phyloP scores from a whole-genome alignment of 2,797 vertebrate species.

The Trachurus trachurus region DNA sequence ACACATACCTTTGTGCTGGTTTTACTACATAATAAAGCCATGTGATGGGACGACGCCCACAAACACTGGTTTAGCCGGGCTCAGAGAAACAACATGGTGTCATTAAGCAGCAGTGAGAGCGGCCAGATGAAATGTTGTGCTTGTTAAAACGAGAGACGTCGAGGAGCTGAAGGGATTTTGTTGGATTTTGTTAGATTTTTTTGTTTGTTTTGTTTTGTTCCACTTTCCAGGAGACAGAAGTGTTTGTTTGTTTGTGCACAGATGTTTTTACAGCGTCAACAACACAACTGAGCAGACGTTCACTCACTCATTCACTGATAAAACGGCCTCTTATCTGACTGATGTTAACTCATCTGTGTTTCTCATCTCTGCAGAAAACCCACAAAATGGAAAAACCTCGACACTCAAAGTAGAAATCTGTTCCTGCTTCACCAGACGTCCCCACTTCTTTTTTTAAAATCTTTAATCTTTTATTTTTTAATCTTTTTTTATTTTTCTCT shows the following conservation, averaged over 20 bases:
- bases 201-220: constrained; percentile 21
- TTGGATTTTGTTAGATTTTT: no score
- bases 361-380: constrained; percentile 67
- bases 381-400: constrained; percentile 66
- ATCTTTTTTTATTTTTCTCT: not conserved
- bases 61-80: constrained; percentile 33
- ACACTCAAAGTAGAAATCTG: constrained; percentile 45
- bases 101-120: constrained; percentile 59
- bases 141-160: constrained; percentile 64
- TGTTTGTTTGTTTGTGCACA: constrained; percentile 56
- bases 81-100: constrained; percentile 40
- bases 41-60: constrained; percentile 44
- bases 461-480: constrained; percentile 5
- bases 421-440: constrained; percentile 40
- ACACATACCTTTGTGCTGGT: not conserved
- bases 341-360: constrained; percentile 41
- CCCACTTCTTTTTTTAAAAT: constrained; percentile 2
- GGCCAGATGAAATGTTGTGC: constrained; percentile 62
- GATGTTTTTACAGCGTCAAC: constrained; percentile 25
- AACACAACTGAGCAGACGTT: not conserved
- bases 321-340: constrained; percentile 6
- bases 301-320: not conserved
- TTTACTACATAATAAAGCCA: constrained; percentile 39
- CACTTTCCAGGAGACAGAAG: constrained; percentile 45
- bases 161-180: constrained; percentile 58